Conservation (phyloP, 2,797 vertebrate species). For the Lacerta viridis region DNA sequence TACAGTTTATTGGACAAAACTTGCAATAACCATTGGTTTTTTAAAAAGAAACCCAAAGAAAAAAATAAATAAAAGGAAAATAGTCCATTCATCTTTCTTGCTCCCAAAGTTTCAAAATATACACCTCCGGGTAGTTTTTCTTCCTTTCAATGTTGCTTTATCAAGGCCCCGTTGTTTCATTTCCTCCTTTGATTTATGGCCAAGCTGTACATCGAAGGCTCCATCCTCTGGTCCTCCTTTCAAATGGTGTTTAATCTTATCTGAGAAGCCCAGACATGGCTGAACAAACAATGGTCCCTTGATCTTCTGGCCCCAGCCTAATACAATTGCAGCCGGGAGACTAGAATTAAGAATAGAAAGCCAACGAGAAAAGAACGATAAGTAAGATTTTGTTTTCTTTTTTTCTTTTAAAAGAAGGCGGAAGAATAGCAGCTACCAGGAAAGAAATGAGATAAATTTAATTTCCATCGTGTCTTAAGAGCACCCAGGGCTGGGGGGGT, state of each 20-base stretch:
- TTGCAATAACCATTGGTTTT: constrained; percentile 12
- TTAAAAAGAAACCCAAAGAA: too few relatives aligned
- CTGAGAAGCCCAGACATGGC: not conserved
- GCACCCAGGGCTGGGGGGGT: not conserved
- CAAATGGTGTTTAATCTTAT: constrained; percentile 46
- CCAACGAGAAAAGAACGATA: not conserved
- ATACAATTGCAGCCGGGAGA: not conserved
- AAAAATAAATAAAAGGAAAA: not conserved
- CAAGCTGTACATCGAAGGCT: constrained; percentile 34
- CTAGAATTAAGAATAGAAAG: not conserved
- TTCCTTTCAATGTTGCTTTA: constrained; percentile 37
- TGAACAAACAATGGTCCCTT: constrained; percentile 19
- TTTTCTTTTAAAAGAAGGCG: not conserved
- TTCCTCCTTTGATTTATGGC: constrained; percentile 62
- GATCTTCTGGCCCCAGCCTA: not conserved
- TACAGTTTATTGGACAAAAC: not conserved
- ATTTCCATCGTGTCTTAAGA: constrained; percentile 15
- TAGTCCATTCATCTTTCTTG: constrained; percentile 24
- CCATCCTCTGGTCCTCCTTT: not conserved
- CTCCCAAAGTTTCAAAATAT: constrained; percentile 35
- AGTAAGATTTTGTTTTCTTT: not conserved
- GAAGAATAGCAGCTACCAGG: not conserved
- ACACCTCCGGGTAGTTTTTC: constrained; percentile 23
- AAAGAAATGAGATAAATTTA: not conserved
- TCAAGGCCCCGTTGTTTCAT: constrained; percentile 16